Evolutionary conservation across 2,113 vertebrate genomes (phyloP).

Genomic region (Sorex fumeus): DNA sequence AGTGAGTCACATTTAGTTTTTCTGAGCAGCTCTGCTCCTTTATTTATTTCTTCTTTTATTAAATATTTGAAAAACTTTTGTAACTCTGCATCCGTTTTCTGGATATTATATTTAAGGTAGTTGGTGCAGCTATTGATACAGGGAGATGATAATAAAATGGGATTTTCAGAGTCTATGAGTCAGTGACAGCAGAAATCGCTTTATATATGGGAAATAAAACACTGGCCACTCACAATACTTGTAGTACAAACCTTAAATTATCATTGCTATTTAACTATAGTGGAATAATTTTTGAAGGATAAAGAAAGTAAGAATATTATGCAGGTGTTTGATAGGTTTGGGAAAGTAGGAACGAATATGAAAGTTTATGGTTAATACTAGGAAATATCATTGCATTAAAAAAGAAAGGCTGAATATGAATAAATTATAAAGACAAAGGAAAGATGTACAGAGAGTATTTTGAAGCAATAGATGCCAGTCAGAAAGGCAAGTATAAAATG

Average conservation of each 20-base stretch:
- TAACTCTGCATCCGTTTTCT: not conserved
- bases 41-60: not conserved
- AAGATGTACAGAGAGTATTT: not conserved
- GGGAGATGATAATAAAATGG: not conserved
- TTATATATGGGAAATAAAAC: not conserved
- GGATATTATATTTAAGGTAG: not conserved
- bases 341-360: not conserved
- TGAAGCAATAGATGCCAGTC: not conserved
- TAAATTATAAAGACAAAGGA: not conserved
- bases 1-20: not conserved
- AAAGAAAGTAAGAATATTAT: not conserved
- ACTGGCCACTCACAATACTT: not conserved
- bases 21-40: rapidly evolving
- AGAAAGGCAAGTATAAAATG: not conserved
- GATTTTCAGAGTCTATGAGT: not conserved
- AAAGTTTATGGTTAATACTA: not conserved
- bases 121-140: not conserved
- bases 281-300: not conserved
- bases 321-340: not conserved
- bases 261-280: not conserved
- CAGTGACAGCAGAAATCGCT: not conserved
- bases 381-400: not conserved
- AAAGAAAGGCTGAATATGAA: not conserved
- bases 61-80: not conserved
- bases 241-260: not conserved